phyloP scores from a whole-genome alignment of 2,888 invertebrate genomes.

The Gordius sp. region DNA sequence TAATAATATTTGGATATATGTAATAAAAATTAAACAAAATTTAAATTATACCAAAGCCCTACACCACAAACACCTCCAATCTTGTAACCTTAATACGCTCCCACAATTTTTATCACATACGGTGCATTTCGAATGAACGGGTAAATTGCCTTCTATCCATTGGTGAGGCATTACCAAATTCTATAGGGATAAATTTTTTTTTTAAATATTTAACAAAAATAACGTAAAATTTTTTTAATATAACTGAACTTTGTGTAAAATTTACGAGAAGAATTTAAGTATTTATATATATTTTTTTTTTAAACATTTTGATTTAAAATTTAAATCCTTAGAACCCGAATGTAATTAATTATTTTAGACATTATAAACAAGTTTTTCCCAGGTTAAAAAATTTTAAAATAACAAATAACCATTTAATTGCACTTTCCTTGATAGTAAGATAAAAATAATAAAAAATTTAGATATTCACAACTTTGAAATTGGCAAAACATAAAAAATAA shows the following conservation, averaged over 20 bases:
- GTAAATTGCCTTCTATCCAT: conserved; percentile 87
- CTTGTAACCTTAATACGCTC: conserved; percentile 68
- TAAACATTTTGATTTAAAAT: too few species aligned
- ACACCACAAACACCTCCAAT: conserved; percentile 90
- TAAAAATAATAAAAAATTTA: conserved; percentile 2
- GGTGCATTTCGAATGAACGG: conserved; percentile 67
- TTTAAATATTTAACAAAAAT: too few species aligned
- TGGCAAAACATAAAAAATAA: background rate
- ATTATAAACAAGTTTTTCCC: too few species aligned
- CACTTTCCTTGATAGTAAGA: background rate
- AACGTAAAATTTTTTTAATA: too few species aligned
- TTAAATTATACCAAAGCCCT: conserved; percentile 38
- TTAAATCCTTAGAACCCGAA: too few species aligned
- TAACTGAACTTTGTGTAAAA: too few species aligned
- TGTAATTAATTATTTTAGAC: too few species aligned
- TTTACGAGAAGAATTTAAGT: too few species aligned
- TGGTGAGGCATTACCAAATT: conserved; percentile 61
- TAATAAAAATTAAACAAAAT: conserved; percentile 15
- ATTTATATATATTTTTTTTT: too few species aligned
- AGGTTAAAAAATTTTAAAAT: too few species aligned
- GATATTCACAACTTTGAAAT: conserved; percentile 1
- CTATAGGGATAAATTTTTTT: too few species aligned
- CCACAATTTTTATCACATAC: conserved; percentile 87
- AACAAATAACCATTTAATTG: conserved; percentile 20
- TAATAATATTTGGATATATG: too few species aligned